Evolutionary conservation across 2,888 invertebrate species (phyloP).

Genomic region (Drosophila robusta): DNA sequence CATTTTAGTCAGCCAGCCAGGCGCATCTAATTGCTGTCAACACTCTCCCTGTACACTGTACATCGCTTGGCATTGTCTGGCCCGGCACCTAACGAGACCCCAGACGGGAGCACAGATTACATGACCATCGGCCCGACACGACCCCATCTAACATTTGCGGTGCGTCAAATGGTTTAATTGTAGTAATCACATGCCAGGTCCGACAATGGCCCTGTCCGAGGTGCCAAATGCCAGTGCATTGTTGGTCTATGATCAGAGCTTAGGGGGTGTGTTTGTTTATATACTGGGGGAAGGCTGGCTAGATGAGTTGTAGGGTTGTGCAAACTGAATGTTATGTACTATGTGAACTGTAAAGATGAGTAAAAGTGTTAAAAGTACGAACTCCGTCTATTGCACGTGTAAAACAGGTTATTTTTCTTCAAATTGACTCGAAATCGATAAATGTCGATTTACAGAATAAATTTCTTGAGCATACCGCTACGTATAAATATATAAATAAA

Average conservation of each 20-base stretch:
- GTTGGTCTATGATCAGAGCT: constrained; percentile 36
- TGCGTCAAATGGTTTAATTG: constrained; percentile 76
- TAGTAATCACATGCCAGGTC: constrained; percentile 67
- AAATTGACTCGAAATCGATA: no score
- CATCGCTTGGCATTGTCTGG: constrained; percentile 27
- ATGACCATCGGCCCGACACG: constrained; percentile 20
- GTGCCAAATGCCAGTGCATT: constrained; percentile 72
- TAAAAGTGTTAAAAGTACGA: constrained; percentile 2
- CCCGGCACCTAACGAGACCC: constrained; percentile 9
- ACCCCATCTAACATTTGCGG: constrained; percentile 44
- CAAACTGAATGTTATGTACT: constrained; percentile 31
- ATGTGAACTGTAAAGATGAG: constrained; percentile 25
- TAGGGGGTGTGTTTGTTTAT: constrained; percentile 36
- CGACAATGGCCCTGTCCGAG: constrained; percentile 57
- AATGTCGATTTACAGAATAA: no score
- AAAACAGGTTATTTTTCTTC: no score
- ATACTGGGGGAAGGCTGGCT: constrained; percentile 12
- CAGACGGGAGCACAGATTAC: constrained; percentile 33
- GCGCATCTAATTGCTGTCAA: constrained; percentile 73
- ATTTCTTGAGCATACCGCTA: no score
- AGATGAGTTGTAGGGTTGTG: constrained; percentile 35
- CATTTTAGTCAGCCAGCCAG: constrained; percentile 48
- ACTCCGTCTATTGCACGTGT: no score
- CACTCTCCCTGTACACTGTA: constrained; percentile 30
- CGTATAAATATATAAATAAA: no score